Evolutionary conservation across 2,797 vertebrate genomes (phyloP).

Genomic region (Labroides dimidiatus): DNA sequence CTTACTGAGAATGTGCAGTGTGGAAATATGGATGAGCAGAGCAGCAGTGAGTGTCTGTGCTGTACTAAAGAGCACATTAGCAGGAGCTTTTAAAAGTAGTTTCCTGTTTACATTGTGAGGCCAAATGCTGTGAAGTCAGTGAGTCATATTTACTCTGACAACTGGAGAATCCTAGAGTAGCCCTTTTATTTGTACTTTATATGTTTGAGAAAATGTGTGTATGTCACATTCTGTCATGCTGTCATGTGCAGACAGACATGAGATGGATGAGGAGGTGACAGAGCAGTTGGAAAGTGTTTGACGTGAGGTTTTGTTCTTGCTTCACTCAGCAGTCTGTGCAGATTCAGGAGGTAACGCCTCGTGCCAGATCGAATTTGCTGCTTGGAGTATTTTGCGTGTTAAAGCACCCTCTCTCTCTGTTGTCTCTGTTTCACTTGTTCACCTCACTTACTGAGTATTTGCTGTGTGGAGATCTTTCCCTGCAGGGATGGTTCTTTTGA

Average conservation of each 20-base stretch:
- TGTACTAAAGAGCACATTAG: slow-evolving; percentile 21
- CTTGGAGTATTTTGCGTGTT: slow-evolving; percentile 37
- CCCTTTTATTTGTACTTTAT: slow-evolving; percentile 1
- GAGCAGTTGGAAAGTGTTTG: neutral
- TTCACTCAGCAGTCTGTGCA: slow-evolving; percentile 32
- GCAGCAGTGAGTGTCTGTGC: slow-evolving; percentile 2
- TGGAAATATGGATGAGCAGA: neutral
- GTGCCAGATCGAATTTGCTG: slow-evolving; percentile 48
- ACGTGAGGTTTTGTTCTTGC: slow-evolving; percentile 35
- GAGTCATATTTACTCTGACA: slow-evolving; percentile 12
- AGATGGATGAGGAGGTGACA: slow-evolving; percentile 25
- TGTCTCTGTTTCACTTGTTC: slow-evolving; percentile 14
- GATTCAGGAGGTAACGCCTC: slow-evolving; percentile 34
- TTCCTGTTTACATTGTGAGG: slow-evolving; percentile 44
- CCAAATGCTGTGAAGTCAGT: slow-evolving; percentile 25
- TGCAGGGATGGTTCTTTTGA: slow-evolving; percentile 28
- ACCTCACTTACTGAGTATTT: slow-evolving; percentile 4
- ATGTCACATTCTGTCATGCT: slow-evolving; percentile 17
- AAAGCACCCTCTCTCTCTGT: neutral
- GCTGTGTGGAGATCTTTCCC: slow-evolving; percentile 11
- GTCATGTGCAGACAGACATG: slow-evolving; percentile 1
- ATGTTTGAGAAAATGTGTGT: slow-evolving; percentile 1
- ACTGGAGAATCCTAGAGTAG: slow-evolving; percentile 24
- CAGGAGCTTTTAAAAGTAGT: slow-evolving; percentile 26
- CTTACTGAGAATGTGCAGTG: neutral